Evolutionary conservation across 2,113 vertebrate species (phyloP).

Genomic region (Benthochromis sp.): DNA sequence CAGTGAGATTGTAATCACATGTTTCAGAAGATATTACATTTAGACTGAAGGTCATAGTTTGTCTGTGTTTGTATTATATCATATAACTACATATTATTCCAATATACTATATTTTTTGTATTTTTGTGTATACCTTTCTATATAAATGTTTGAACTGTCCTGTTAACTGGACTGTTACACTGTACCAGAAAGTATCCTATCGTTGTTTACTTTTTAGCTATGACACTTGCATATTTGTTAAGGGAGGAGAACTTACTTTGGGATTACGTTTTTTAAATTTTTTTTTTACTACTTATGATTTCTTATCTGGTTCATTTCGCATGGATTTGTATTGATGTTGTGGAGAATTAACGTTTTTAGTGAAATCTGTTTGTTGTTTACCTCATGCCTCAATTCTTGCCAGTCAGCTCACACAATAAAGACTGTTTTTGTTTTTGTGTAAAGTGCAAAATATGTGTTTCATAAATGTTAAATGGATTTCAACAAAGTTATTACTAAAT

Average conservation of each 20-base stretch:
- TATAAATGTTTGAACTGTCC: neutral
- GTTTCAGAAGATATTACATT: neutral
- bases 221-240: neutral
- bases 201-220: neutral
- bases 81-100: neutral
- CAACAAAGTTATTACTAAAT: neutral
- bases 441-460: neutral
- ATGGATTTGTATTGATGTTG: neutral
- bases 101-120: neutral
- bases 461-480: neutral
- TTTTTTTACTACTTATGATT: neutral
- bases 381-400: constrained; percentile 1
- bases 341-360: neutral
- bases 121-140: neutral
- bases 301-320: neutral
- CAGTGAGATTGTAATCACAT: neutral
- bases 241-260: neutral
- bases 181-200: neutral
- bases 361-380: neutral
- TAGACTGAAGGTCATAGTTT: neutral
- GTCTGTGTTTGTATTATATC: neutral
- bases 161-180: neutral
- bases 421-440: neutral
- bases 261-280: neutral
- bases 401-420: neutral